Conservation (phyloP, 2,113 vertebrate genomes). For the Carlito syrichta region DNA sequence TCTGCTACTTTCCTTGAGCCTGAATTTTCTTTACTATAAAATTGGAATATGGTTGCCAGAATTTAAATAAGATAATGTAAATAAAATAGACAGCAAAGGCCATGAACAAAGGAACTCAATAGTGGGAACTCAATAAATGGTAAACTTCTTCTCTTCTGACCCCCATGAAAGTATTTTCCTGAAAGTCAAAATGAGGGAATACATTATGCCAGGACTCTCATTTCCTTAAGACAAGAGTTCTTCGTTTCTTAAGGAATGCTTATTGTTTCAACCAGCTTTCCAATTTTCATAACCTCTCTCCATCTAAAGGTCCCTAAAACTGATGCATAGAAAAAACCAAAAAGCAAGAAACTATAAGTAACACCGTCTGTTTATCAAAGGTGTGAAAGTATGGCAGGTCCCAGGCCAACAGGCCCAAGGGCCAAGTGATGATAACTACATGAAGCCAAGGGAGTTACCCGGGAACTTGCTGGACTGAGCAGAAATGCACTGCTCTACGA, state of each 20-base stretch:
- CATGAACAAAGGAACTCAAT: background rate
- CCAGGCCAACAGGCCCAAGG: background rate
- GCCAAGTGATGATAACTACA: rapidly evolving
- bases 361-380: background rate
- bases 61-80: background rate
- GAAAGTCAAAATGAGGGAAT: background rate
- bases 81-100: background rate
- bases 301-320: background rate
- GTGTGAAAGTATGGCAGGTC: background rate
- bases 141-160: background rate
- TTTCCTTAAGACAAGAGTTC: background rate
- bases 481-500: background rate
- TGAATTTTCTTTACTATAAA: background rate
- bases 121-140: no score
- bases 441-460: background rate
- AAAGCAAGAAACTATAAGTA: rapidly evolving
- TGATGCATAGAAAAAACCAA: background rate
- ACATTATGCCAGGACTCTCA: background rate
- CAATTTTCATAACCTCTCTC: background rate
- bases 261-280: background rate
- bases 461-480: background rate
- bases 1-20: background rate
- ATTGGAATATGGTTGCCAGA: background rate
- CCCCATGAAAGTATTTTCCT: background rate
- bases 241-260: background rate